Evolutionary conservation across 2,797 vertebrate species (phyloP), one percentile per base, ranked within the genome.

Genomic region (Sciaenops ocellatus): DNA sequence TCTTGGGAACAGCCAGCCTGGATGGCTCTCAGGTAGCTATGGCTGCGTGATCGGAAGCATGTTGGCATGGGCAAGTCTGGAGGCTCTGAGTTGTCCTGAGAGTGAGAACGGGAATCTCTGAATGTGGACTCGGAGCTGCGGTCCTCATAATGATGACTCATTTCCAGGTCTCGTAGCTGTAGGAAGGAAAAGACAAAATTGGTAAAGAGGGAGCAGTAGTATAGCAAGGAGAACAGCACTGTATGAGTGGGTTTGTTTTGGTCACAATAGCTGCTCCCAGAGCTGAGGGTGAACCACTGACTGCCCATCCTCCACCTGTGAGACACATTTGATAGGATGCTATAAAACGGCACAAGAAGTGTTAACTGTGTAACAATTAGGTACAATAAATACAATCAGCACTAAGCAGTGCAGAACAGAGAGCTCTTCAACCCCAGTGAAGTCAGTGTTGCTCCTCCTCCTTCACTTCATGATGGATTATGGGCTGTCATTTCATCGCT

Each of bases 11-110:
- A 99, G 91, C 98, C 98, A 0, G 98, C 98, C 92, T 99, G 98
- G 90, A 99, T 99, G 92, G 98, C 98, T 44, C 98, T 97, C 91
- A 99, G 96, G 95, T 99, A 99, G 95, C 98, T 99, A 95, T 99
- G 98, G 95, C 98, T 99, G 88, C 98, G 97, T 69, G 98, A 99
- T 74, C 98, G 97, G 94, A 99, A 99, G 93, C 97, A 99, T 89
- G 96, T 97, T 70, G 98, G 97, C 94, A 97, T 96, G 62, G 98
- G 97, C 89, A 99, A 85, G 86, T 99, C 98, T 34, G 96, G 95
- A 46, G 96, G 95, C 93, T 99, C 98, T 0, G 91, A 69, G 82
- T 94, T 95, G 7, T 96, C 94, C 22, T 96, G 94, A 1, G 96
- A 97, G 85, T 97, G 97, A 3, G 93, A 93, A 51, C 91, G 93